Conservation (phyloP, 2,797 vertebrate species). For the Siniperca obscura region DNA sequence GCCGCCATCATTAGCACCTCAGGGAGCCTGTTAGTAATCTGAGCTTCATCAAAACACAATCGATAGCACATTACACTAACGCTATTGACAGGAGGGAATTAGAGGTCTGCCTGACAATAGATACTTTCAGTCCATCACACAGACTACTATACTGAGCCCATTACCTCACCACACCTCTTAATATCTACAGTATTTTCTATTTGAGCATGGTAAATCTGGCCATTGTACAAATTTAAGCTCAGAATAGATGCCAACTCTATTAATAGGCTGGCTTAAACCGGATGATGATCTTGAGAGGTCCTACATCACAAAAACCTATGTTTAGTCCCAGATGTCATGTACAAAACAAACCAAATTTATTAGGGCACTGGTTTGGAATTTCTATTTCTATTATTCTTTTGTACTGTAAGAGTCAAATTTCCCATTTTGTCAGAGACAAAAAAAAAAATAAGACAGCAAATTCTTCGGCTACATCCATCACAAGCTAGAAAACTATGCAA, state of each 20-base stretch:
- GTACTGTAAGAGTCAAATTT: not conserved
- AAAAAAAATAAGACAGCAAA: not conserved
- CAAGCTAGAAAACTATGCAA: not conserved
- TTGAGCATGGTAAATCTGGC: constrained; percentile 35
- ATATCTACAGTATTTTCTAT: constrained; percentile 40
- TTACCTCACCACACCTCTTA: constrained; percentile 36
- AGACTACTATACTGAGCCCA: constrained; percentile 16
- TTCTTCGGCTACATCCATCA: not conserved
- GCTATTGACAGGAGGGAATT: constrained; percentile 63
- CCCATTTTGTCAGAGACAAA: too few relatives aligned
- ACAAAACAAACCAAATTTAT: not conserved
- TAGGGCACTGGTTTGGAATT: not conserved
- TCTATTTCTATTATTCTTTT: not conserved
- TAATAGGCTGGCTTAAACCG: constrained; percentile 6
- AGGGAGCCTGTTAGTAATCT: constrained; percentile 72
- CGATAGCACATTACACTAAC: constrained; percentile 78
- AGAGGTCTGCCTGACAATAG: constrained; percentile 48
- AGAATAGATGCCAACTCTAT: constrained; percentile 21
- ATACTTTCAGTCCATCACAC: constrained; percentile 38
- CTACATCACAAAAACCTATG: constrained; percentile 16
- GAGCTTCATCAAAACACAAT: constrained; percentile 80
- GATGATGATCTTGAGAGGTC: constrained; percentile 17
- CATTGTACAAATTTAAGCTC: constrained; percentile 20
- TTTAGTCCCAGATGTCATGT: not conserved
- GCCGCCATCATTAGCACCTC: constrained; percentile 66